These are phyloP conservation scores for Candidula unifasciata DNA, from an alignment of 2,888 invertebrate genomes.

Conservation along the genomic window DNA sequence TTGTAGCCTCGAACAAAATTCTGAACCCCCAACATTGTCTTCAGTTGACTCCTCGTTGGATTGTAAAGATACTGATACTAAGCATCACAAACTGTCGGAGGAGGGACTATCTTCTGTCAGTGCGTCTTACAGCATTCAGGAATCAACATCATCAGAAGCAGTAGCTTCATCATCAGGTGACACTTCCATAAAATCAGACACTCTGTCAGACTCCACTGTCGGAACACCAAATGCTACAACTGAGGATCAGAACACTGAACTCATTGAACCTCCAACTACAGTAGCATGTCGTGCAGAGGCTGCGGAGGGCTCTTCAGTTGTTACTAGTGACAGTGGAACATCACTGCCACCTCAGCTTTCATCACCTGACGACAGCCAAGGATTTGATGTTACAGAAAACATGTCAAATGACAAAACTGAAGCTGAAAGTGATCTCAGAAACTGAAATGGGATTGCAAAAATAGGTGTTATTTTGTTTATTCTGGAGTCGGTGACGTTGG, in stretches of 20 bases:
- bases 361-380: slow-evolving; percentile 32
- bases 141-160: neutral
- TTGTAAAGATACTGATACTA: slow-evolving; percentile 29
- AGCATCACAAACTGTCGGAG: slow-evolving; percentile 4
- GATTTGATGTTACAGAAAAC: slow-evolving; percentile 29
- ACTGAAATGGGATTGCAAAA: neutral
- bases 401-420: neutral
- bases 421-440: neutral
- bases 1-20: neutral
- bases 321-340: neutral
- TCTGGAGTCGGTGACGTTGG: too few species aligned
- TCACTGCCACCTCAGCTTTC: neutral
- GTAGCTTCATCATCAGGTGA: neutral
- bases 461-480: too few species aligned
- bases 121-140: neutral
- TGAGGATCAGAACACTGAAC: neutral
- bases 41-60: slow-evolving; percentile 2
- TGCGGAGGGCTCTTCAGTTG: neutral
- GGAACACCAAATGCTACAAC: neutral
- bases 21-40: slow-evolving; percentile 1
- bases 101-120: neutral
- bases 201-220: slow-evolving; percentile 12
- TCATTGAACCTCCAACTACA: neutral
- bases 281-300: neutral
- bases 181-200: too few species aligned